Base-by-base conservation (phyloP, 2,888 invertebrate genomes). In the Mythimna pallens region DNA sequence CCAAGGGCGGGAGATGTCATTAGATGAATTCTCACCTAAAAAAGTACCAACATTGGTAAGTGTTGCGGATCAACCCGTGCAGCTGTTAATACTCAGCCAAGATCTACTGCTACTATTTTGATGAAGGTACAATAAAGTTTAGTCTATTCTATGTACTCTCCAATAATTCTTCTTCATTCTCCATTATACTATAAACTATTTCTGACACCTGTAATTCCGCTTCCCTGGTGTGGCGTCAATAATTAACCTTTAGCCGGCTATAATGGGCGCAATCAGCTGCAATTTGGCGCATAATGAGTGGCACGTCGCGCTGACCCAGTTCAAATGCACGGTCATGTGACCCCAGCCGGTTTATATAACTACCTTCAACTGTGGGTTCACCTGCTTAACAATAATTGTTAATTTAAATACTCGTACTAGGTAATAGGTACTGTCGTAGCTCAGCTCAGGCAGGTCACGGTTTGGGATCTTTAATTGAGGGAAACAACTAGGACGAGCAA, bases 221-320 rank as follows among this genome's bases (percentile, higher is more conserved):
- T 50, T 22, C 47, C 20, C 22, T 22, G 25, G 58, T 50, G 30
- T 43, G 25, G 65, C 57, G 55, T 66, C 72, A 71, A 64, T 78
- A 78, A 78, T 57, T 66, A 78, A 59, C 66, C 36, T 61, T 67
- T 82, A 65, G 64, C 34, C 68, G 52, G 52, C 25, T n/a, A 66
- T 80, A 76, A 81, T 76, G 67, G 63, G 59, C 36, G 66, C 65
- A 69, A 75, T 83, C 71, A 50, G 61, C 76, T 52, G 76, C 83
- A 64, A 65, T 65, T 65, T 58, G 76, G 59, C 54, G 65, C 71
- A 81, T 71, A 83, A 83, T 80, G 81, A 80, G 76, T 65, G 52
- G 30, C 61, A 10, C 43, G 3, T 25, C n/a, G 47, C 36, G 57
- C 64, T 80, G 81, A 81, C 81, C 81, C 61, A 82, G 61, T 82